Evolutionary conservation across 2,797 vertebrate species (phyloP).

Genomic region (Sternarchorhynchus goeldii): DNA sequence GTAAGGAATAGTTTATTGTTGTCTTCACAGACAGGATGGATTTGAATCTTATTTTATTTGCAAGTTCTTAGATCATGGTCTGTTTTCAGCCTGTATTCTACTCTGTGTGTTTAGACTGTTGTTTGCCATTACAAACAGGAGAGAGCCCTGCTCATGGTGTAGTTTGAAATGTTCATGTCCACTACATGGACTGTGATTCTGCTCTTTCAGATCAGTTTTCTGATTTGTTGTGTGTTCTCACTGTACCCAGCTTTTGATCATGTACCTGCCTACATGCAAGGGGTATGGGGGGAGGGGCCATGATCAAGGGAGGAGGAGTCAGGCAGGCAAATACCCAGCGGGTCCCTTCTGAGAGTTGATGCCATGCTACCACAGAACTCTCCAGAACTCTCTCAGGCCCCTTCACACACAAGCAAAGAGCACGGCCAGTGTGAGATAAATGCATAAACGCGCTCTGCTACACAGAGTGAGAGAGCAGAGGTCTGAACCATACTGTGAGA

Average conservation of each 20-base stretch:
- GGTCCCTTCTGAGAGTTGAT: slow-evolving; percentile 4
- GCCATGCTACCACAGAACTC: slow-evolving; percentile 37
- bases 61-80: not conserved
- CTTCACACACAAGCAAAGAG: not conserved
- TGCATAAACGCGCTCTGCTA: not conserved
- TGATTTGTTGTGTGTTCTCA: slow-evolving; percentile 43
- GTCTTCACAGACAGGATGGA: no score
- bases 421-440: not conserved
- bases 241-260: slow-evolving; percentile 31
- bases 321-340: slow-evolving; percentile 14
- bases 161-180: slow-evolving; percentile 15
- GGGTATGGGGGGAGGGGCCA: not conserved
- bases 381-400: slow-evolving; percentile 25
- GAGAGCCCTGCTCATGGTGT: slow-evolving; percentile 17
- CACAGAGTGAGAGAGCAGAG: not conserved
- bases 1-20: no score
- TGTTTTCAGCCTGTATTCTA: not conserved
- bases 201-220: slow-evolving; percentile 47
- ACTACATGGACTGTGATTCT: not conserved
- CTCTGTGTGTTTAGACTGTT: not conserved
- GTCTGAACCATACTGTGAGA: not conserved
- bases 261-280: not conserved
- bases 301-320: not conserved
- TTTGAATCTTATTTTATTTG: not conserved
- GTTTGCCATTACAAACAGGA: slow-evolving; percentile 17